Evolutionary conservation across 2,113 vertebrate genomes (phyloP).

Genomic region (Sapayoa aenigma): DNA sequence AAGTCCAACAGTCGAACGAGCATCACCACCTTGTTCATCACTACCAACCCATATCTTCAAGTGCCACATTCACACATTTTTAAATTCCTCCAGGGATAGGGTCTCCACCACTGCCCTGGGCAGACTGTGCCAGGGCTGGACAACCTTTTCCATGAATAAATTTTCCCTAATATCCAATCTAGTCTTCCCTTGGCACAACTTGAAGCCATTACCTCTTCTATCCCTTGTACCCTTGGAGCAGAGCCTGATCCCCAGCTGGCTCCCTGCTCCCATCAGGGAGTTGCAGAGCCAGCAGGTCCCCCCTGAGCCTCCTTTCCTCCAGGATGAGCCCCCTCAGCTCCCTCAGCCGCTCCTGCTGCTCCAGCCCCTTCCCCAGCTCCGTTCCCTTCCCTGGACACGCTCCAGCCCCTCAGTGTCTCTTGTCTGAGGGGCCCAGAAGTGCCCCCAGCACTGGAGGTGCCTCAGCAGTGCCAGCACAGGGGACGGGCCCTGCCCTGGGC

Average conservation of each 20-base stretch:
- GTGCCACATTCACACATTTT: too few species aligned
- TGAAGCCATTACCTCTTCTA: rapidly evolving
- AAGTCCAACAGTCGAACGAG: not conserved
- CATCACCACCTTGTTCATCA: not conserved
- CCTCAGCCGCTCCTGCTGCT: not conserved
- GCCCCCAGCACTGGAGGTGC: not conserved
- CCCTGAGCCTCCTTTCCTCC: not conserved
- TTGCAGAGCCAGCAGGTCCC: not conserved
- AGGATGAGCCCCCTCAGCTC: not conserved
- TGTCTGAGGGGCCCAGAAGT: not conserved
- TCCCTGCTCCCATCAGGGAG: not conserved
- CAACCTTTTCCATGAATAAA: not conserved
- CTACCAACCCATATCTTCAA: not conserved
- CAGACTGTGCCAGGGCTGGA: not conserved
- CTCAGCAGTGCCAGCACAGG: not conserved
- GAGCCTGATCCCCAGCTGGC: rapidly evolving
- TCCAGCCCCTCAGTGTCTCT: not conserved
- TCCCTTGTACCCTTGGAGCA: not conserved
- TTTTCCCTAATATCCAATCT: too few species aligned
- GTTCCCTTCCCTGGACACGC: not conserved
- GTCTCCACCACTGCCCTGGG: too few species aligned
- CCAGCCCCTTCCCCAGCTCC: not conserved
- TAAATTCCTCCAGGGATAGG: too few species aligned
- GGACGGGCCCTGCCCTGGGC: not conserved
- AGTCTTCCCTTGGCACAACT: rapidly evolving